Conservation (phyloP, 2,797 vertebrate species). For the Clamator glandarius region DNA sequence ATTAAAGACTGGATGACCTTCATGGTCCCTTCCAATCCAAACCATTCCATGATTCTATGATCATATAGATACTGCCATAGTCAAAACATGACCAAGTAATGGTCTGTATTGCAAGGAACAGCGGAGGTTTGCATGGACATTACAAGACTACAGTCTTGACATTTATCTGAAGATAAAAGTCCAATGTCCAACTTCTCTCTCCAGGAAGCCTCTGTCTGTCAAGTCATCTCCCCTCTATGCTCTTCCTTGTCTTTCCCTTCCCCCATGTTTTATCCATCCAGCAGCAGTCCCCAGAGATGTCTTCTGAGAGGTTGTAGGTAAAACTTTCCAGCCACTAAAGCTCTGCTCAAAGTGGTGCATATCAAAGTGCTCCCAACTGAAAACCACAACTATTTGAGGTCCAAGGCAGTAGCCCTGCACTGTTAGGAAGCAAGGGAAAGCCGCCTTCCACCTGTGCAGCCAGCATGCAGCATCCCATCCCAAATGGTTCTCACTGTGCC, state of each 20-base stretch:
- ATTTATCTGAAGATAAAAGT: not conserved
- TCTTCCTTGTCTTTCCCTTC: not conserved
- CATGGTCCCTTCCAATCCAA: too few species aligned
- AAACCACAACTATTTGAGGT: not conserved
- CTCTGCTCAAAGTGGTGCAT: not conserved
- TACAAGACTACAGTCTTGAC: not conserved
- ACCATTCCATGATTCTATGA: too few species aligned
- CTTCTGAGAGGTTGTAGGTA: not conserved
- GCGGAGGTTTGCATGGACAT: rapidly evolving
- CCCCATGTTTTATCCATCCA: not conserved
- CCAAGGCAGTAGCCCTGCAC: not conserved
- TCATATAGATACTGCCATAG: not conserved
- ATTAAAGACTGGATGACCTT: too few species aligned
- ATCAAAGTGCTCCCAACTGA: not conserved
- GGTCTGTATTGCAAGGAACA: not conserved
- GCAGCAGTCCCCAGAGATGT: not conserved
- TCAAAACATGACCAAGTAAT: not conserved
- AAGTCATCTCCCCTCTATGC: not conserved
- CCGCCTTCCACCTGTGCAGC: not conserved
- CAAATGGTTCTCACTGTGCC: rapidly evolving
- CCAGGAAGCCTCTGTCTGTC: not conserved
- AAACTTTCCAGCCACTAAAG: not conserved
- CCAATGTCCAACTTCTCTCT: not conserved
- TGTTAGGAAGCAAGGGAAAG: not conserved
- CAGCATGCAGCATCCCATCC: not conserved